A percentile compares a stretch with the other conserved stretches of the same genome.
These are phyloP conservation scores for Drosophila obscura DNA, from an alignment of 1,140 invertebrate genomes.

Conservation along the genomic window DNA sequence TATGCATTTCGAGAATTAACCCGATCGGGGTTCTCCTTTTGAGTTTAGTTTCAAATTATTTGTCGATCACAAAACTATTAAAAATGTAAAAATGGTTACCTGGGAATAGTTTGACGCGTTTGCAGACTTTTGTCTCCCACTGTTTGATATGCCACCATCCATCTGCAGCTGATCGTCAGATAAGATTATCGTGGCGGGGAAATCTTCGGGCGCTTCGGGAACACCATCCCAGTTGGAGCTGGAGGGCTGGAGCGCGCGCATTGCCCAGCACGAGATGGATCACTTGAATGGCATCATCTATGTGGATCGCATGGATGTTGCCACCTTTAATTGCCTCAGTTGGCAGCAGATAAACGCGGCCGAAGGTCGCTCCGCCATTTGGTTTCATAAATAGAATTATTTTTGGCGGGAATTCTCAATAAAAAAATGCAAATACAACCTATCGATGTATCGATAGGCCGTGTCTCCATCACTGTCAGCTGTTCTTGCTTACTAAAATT, in stretches of 20 bases:
- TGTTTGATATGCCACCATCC: constrained; percentile 9
- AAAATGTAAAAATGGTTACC: too few species aligned
- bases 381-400: constrained; percentile 55
- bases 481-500: too few species aligned
- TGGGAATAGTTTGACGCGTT: background rate
- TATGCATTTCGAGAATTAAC: constrained; percentile 26
- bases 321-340: constrained; percentile 58
- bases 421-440: background rate
- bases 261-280: constrained; percentile 92
- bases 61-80: too few species aligned
- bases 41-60: too few species aligned
- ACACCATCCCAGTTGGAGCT: constrained; percentile 85
- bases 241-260: constrained; percentile 88
- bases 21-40: background rate
- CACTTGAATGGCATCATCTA: constrained; percentile 90
- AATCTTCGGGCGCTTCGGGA: constrained; percentile 74
- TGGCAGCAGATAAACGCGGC: constrained; percentile 58
- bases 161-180: constrained; percentile 29
- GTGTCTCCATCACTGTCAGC: too few species aligned
- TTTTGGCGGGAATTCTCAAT: background rate
- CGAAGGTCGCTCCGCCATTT: constrained; percentile 52
- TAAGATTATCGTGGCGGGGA: constrained; percentile 21
- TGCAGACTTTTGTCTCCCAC: constrained; percentile 5
- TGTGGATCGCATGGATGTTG: constrained; percentile 88
- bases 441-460: too few species aligned